Percentiles rank a stretch among this genome's conserved stretches.
These are phyloP conservation scores for Cossypha niveicapilla DNA, from an alignment of 2,797 vertebrate species.

Conservation along the genomic window DNA sequence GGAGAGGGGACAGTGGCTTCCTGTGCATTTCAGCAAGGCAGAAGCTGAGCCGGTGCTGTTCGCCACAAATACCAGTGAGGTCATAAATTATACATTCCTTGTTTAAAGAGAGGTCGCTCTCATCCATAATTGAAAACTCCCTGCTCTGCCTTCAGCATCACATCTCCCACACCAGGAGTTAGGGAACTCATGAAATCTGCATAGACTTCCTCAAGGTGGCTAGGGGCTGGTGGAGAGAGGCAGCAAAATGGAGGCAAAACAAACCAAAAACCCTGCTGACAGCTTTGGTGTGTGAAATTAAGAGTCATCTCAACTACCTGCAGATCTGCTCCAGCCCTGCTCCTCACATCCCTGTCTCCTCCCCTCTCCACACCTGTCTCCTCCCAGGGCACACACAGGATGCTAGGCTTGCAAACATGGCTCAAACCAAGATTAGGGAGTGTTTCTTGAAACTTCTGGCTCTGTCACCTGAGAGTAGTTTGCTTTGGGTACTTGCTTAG, in stretches of 20 bases:
- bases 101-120: constrained; percentile 70
- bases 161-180: constrained; percentile 36
- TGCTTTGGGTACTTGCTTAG: background rate
- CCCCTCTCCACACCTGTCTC: background rate
- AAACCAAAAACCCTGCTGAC: background rate
- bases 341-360: background rate
- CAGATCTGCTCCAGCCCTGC: background rate
- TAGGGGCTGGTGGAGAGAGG: background rate
- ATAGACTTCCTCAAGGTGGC: constrained; percentile 53
- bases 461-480: background rate
- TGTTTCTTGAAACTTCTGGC: background rate
- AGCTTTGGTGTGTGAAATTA: background rate
- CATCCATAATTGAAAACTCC: constrained; percentile 70
- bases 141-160: constrained; percentile 57
- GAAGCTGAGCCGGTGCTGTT: constrained; percentile 16
- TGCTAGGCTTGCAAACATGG: rapidly evolving
- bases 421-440: background rate
- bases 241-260: background rate
- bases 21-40: constrained; percentile 31
- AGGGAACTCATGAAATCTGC: constrained; percentile 63
- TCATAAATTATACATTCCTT: constrained; percentile 70
- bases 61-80: constrained; percentile 18
- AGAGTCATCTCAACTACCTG: background rate
- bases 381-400: background rate
- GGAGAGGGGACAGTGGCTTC: background rate